Evolutionary conservation across 37 sponge, comb jelly and placozoan genomes (phyloP), one percentile per base, ranked within the genome.

Genomic region (Lycopodina hypogea): DNA sequence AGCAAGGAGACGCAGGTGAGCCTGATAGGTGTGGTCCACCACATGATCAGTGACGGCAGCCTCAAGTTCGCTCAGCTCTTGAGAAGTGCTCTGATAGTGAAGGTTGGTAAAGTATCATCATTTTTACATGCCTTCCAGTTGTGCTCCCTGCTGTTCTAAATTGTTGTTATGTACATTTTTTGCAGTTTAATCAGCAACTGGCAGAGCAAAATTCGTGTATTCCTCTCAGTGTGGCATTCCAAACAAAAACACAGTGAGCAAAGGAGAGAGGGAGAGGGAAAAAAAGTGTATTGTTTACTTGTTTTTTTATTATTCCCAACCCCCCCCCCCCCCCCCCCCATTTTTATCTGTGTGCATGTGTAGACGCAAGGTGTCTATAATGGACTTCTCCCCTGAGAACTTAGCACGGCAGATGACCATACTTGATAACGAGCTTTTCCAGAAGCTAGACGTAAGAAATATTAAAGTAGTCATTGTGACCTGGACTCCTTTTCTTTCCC

Each of bases 361-460:
- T 39, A 86, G 79, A 18, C 68, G 78, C 42, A 76, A 67, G 38
- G 30, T 55, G 55, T 52, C 79, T 0, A 38, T 92, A 18, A 30
- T 75, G 51, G 93, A 92, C 32, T 88, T 85, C 68, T 38, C 34
- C 1, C 68, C 93, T 22, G 83, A 84, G 2, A 78, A 78, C 19
- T 30, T 94, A 15, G 95, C 95, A 21, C 36, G 78, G 51, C 95
- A 94, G 55, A 88, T 94, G 91, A 91, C 95, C 3, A 66, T 94
- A 19, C 77, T 94, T 26, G 95, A 94, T 76, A 81, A 80, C 73
- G 84, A 88, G 33, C 68, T 78, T 42, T 94, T 91, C 75, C 82
- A 94, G 68, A 88, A 88, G 68, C 78, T 94, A 29, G 95, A 94
- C 71, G 92, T 94, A 41, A 75, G 86, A 24, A 22, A 60, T 55